Evolutionary conservation across 2,113 vertebrate species (phyloP).

Genomic region (Halichoeres trimaculatus): DNA sequence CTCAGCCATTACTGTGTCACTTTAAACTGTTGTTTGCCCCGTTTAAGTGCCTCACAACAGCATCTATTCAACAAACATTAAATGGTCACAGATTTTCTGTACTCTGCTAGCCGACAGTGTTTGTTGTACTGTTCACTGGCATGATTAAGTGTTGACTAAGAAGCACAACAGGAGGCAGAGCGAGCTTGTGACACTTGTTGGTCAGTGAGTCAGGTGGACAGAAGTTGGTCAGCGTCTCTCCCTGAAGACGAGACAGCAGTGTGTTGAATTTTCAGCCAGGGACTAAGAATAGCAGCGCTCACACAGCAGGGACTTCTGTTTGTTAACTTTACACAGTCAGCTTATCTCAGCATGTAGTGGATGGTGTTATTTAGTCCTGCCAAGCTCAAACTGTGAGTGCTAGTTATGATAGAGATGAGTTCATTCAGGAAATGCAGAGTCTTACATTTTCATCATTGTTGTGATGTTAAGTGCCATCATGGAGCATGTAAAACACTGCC

Average conservation of each 20-base stretch:
- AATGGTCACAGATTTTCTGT: background rate
- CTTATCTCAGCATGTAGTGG: background rate
- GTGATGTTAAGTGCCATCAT: background rate
- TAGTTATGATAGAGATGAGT: background rate
- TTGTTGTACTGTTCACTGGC: background rate
- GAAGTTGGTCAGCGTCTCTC: conserved; percentile 5
- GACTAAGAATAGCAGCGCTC: conserved; percentile 46
- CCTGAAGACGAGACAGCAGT: conserved; percentile 12
- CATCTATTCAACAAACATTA: background rate
- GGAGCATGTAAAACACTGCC: background rate
- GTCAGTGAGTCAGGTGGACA: conserved; percentile 33
- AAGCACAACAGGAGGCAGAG: background rate
- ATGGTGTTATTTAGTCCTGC: background rate
- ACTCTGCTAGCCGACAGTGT: background rate
- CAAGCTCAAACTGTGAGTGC: background rate
- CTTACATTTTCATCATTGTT: background rate
- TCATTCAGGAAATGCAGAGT: background rate
- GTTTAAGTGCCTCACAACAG: background rate
- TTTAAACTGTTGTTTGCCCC: conserved; percentile 9
- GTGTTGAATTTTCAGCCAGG: conserved; percentile 31
- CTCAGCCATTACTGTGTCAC: background rate
- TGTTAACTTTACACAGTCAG: background rate
- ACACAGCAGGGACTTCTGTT: background rate
- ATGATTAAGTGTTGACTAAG: background rate
- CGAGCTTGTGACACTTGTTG: background rate